Base-by-base conservation (phyloP, 2,888 invertebrate species). In the Stenchaetothrips biformis region DNA sequence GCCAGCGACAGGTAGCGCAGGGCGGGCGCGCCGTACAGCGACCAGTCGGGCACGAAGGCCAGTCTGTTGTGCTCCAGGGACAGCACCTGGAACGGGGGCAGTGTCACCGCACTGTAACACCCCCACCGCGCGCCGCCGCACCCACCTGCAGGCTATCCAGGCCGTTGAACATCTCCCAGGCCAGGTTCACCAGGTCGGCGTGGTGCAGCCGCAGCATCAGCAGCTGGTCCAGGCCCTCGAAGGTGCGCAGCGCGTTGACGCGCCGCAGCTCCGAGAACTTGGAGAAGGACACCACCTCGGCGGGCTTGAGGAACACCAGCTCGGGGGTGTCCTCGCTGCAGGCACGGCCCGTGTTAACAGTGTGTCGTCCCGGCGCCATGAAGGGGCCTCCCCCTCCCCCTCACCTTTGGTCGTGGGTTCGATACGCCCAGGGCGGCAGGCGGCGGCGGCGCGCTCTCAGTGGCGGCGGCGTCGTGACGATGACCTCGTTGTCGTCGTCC, bases 161-260 rank as follows among this genome's bases (percentile, higher is more conserved):
- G 6, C 91, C 92, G 82, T 92, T 90, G 85, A 92, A 92, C 90
- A 92, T 91, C 85, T 92, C 91, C 91, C 92, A 92, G 82, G 91
- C 89, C 82, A 92, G 86, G 84, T 90, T 89, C 82, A 89, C 89
- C 78, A 92, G 85, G 81, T 90, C 88, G 83, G 92, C 92, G 80
- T 89, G 88, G 79, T 89, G 89, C 62, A 92, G 89, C 82, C 92
- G 87, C 78, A 92, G 85, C 82, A 92, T 89, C 81, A 89, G 87
- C 77, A 93, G 86, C 82, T 87, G 87, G 80, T 87, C 86, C 80
- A 90, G 87, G 11, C 88, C 89, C 16, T 88, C 86, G 83, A 91
- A 90, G 27, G 87, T 83, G 81, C 86, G 83, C 82, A 86, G n/a
- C 21, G 67, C 67, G 67, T 74, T 74, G 21, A 74, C 67, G 21